Conservation (phyloP, 2,888 invertebrate genomes). For the Agrilus cyanescens region DNA sequence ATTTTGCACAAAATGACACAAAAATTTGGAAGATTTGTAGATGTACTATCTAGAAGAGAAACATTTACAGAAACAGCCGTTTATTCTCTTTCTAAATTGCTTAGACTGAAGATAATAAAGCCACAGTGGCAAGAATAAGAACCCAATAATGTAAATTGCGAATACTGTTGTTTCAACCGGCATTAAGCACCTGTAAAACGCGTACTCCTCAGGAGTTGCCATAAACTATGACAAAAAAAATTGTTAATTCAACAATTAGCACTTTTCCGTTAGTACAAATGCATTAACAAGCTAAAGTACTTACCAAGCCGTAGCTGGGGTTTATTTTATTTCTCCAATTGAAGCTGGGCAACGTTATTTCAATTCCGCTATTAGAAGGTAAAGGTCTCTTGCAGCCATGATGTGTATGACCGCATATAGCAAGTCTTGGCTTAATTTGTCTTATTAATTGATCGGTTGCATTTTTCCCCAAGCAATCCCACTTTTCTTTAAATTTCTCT, state of each 20-base stretch:
- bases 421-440: slow-evolving; percentile 44
- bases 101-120: slow-evolving; percentile 17
- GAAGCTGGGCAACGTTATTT: slow-evolving; percentile 85
- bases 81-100: slow-evolving; percentile 11
- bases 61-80: too few species aligned
- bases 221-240: slow-evolving; percentile 49
- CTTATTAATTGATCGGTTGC: slow-evolving; percentile 59
- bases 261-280: slow-evolving; percentile 2
- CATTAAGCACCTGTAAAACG: slow-evolving; percentile 65
- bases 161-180: slow-evolving; percentile 67
- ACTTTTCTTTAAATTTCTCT: slow-evolving; percentile 63
- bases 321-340: slow-evolving; percentile 90
- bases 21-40: too few species aligned
- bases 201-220: slow-evolving; percentile 59
- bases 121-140: slow-evolving; percentile 35
- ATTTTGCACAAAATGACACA: too few species aligned
- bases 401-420: slow-evolving; percentile 86
- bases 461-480: slow-evolving; percentile 82
- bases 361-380: slow-evolving; percentile 43
- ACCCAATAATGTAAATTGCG: slow-evolving; percentile 44
- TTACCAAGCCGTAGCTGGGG: slow-evolving; percentile 83
- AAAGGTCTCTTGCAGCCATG: slow-evolving; percentile 62
- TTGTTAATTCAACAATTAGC: slow-evolving; percentile 5
- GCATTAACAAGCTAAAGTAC: slow-evolving; percentile 16
- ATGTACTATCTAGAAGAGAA: too few species aligned